Conservation (phyloP, 2,888 invertebrate genomes). For the Hesperia comma region DNA sequence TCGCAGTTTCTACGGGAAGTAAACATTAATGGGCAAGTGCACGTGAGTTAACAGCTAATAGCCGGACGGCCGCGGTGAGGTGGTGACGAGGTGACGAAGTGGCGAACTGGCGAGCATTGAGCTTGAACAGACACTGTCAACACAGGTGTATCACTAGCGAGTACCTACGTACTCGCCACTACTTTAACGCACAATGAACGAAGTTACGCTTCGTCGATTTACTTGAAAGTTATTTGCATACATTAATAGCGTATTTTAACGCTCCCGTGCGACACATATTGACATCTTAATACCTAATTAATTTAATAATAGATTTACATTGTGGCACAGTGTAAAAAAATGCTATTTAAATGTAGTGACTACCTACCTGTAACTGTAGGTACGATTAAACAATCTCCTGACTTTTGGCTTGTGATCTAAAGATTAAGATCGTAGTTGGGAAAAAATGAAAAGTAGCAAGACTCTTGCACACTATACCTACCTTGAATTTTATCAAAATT, state of each 20-base stretch:
- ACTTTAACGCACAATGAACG: conserved; percentile 23
- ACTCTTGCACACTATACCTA: too few species aligned
- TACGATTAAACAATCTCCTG: too few species aligned
- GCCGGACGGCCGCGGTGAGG: conserved; percentile 13
- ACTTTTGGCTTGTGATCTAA: too few species aligned
- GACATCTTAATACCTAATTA: too few species aligned
- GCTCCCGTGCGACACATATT: too few species aligned
- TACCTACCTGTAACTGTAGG: too few species aligned
- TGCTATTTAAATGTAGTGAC: too few species aligned
- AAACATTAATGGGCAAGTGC: conserved; percentile 49
- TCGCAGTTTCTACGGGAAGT: conserved; percentile 52
- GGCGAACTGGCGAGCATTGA: conserved; percentile 20
- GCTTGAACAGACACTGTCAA: conserved; percentile 30
- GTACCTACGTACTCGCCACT: conserved; percentile 6
- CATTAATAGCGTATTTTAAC: conserved; percentile 3
- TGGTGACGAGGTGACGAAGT: not conserved
- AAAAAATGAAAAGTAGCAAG: too few species aligned
- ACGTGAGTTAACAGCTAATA: conserved; percentile 49
- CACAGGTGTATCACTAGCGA: conserved; percentile 27
- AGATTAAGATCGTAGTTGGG: too few species aligned
- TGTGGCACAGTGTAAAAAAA: too few species aligned
- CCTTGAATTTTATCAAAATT: too few species aligned
- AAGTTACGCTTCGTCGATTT: conserved; percentile 40
- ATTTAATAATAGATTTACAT: too few species aligned
- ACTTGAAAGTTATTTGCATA: conserved; percentile 39